phyloP scores from a whole-genome alignment of 1,140 invertebrate species.

The Eurosta solidaginis region DNA sequence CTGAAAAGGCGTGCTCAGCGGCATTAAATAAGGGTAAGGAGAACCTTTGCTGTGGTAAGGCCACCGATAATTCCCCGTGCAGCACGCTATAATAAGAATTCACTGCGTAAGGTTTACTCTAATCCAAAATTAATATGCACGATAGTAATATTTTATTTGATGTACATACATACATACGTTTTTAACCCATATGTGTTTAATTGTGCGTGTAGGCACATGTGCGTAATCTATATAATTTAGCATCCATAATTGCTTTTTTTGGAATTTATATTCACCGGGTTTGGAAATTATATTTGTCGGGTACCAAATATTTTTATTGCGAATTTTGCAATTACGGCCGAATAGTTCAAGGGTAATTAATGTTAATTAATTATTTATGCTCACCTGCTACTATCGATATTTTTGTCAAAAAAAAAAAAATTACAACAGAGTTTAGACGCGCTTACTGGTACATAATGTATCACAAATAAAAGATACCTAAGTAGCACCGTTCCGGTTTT shows the following conservation, averaged over 20 bases:
- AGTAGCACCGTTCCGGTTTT: too few relatives aligned
- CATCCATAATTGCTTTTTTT: not conserved
- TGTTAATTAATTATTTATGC: not conserved
- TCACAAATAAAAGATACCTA: too few relatives aligned
- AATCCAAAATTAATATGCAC: too few relatives aligned
- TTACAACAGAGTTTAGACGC: not conserved
- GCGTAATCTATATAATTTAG: not conserved
- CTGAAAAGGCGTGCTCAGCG: too few relatives aligned
- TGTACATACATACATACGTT: not conserved
- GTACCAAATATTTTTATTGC: not conserved
- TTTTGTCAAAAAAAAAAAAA: not conserved
- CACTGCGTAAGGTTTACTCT: too few relatives aligned
- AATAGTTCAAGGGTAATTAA: slow-evolving; percentile 28
- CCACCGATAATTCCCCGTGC: too few relatives aligned
- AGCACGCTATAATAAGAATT: too few relatives aligned
- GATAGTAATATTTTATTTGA: too few relatives aligned
- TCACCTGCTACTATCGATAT: not conserved
- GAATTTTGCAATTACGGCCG: not conserved
- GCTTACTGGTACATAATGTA: too few relatives aligned
- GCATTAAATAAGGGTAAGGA: too few relatives aligned
- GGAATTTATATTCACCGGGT: not conserved
- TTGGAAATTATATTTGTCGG: not conserved
- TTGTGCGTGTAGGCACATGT: not conserved
- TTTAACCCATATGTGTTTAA: not conserved
- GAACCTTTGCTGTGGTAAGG: too few relatives aligned